phyloP scores from a whole-genome alignment of 2,113 vertebrate species.

The Meriones unguiculatus region DNA sequence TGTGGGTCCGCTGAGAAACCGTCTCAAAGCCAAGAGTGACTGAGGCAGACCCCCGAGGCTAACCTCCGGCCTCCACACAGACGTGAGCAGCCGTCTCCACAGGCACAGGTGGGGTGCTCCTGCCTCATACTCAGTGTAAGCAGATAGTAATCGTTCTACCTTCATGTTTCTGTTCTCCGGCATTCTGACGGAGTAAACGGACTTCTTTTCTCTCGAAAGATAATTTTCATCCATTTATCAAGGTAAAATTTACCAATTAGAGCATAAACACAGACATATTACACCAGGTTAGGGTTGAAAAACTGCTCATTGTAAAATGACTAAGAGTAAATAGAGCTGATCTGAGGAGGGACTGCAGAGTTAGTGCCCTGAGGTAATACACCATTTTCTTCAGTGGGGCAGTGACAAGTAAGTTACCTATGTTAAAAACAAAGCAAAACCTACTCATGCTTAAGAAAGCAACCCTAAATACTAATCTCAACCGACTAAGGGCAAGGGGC shows the following conservation, averaged over 20 bases:
- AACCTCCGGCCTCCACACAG: background rate
- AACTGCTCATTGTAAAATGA: background rate
- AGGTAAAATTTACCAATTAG: background rate
- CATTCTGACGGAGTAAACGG: background rate
- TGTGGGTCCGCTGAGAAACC: background rate
- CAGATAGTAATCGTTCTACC: background rate
- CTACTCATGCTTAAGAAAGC: background rate
- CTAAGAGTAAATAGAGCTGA: background rate
- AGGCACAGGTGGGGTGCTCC: background rate
- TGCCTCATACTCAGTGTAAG: background rate
- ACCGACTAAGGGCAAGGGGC: background rate
- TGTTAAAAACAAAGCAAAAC: background rate
- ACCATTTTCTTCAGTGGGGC: background rate
- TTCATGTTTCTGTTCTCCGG: slow-evolving; percentile 28
- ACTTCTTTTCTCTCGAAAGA: slow-evolving; percentile 13
- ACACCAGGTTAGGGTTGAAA: slow-evolving; percentile 4
- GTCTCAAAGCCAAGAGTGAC: background rate
- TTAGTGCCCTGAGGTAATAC: background rate
- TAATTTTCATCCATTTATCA: background rate
- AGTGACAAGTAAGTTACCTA: background rate
- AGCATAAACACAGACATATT: slow-evolving; percentile 14
- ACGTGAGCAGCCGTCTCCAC: too few species aligned
- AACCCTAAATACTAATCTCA: background rate
- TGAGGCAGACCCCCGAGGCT: background rate
- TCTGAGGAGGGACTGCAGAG: background rate